Base-by-base conservation (phyloP, 2,888 invertebrate species). In the Xanthia togata region DNA sequence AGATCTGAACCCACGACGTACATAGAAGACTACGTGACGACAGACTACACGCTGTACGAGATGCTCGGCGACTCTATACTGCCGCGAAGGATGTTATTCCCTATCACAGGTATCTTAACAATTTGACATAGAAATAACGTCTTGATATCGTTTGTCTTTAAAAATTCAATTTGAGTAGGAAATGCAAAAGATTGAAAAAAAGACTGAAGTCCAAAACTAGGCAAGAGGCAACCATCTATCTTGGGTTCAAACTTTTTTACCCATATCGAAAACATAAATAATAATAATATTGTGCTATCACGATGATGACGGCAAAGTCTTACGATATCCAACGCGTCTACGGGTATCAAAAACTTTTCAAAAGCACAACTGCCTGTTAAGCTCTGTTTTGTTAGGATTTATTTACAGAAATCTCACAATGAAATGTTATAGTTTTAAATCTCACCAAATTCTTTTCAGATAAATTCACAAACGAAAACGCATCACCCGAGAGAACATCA, bases 31-130 rank as follows among this genome's bases (percentile, higher is more conserved):
- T 96, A 92, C 78, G 96, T 96, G 17, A 92, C 90, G 73, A 95
- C 96, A 14, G 96, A 96, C 82, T 95, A 95, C 85, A 94, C 95
- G 20, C 88, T 97, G 53, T 97, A 96, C 75, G 96, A 96, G 87
- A 96, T 96, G 92, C 87, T 97, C 9, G 96, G 96, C 0, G 97
- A 97, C 87, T 94, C 96, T 0, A 89, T 96, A 57, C 79, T 94
- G 87, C 96, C 97, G 0, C 84, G 96, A 47, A 92, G 96, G 77
- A 93, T 92, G 1, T 73, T 96, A 68, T 95, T 94, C 80, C 93
- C 94, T n/a, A 88, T 87, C 71, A 91, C 89, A 92, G 93, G 96
- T 95, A 50, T 64, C 64, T 70, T 23, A 67, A 31, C 12, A 14
- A 57, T 55, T 50, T 50, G 50, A 50, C 50, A 50, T 50, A 8